These are phyloP conservation scores for Otolemur crassicaudatus DNA, from an alignment of 2,797 vertebrate genomes.

Conservation along the genomic window DNA sequence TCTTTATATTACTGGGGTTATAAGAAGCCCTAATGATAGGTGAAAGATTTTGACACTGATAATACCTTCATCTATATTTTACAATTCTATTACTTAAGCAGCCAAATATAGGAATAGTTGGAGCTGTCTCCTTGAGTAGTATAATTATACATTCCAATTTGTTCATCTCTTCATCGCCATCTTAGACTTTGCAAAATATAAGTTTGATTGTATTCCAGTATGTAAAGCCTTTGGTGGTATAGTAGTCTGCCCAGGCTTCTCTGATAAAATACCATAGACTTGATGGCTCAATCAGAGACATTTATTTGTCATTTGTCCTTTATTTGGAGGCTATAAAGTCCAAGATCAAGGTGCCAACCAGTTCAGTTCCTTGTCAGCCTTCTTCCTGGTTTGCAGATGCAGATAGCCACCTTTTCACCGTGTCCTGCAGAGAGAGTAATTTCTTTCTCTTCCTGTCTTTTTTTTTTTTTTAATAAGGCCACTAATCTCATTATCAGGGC, in stretches of 20 bases:
- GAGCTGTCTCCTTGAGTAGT: neutral
- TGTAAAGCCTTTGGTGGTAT: neutral
- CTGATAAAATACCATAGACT: neutral
- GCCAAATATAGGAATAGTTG: neutral
- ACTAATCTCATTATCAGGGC: neutral
- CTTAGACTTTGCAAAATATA: neutral
- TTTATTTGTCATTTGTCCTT: neutral
- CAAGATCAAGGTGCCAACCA: too few species aligned
- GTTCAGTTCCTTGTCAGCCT: too few species aligned
- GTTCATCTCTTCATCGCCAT: neutral
- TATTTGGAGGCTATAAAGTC: neutral
- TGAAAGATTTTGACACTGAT: neutral
- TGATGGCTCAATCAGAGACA: neutral
- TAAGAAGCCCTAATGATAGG: neutral
- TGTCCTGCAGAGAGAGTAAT: neutral
- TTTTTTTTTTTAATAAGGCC: neutral
- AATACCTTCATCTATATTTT: neutral
- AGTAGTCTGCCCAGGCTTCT: neutral
- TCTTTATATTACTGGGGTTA: neutral
- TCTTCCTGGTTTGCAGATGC: neutral
- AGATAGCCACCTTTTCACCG: neutral
- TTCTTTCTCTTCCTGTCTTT: too few species aligned
- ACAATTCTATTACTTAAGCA: neutral
- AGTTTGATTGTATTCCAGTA: neutral
- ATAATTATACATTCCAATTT: neutral